Base-by-base conservation (phyloP, 2,797 vertebrate species). In the Leptoclinus maculatus region DNA sequence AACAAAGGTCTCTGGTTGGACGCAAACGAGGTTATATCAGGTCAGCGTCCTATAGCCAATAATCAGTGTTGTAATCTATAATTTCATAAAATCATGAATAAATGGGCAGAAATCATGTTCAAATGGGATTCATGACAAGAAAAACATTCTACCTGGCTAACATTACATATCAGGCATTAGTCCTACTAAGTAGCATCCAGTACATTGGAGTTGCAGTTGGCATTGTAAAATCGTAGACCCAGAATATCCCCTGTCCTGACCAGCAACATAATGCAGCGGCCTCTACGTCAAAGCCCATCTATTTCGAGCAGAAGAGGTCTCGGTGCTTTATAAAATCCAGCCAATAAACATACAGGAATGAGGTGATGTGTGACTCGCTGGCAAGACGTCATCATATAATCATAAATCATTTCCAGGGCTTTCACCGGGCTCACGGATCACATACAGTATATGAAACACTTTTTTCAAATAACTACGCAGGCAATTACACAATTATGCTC, bases 261-360 rank as follows among this genome's bases (percentile, higher is more conserved):
- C 71, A 71, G 87, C 83, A 80, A 82, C 70, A 83, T 70, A 60
- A 64, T 39, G 54, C 66, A 66, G 34, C 56, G 41, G 67, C 62
- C 8, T 74, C 76, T 59, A 58, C 45, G 49, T 86, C 56, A 71
- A 25, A 29, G 14, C 38, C 36, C 21, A 43, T 89, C 86, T 93
- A 93, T 92, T 94, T 86, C 82, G 66, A 88, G 88, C 57, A n/a
- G 69, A 82, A 88, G 91, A 91, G 74, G 47, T 77, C 39, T 66
- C 57, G 67, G 67, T 72, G 58, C 85, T 87, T 88, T 75, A 64
- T 78, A 68, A 87, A 83, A 84, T 85, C 62, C 41, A 83, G 62
- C 78, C 80, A 78, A 82, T 87, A 82, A 88, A 87, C 78, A 75
- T 72, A 62, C 29, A 73, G 84, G 82, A 86, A 88, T 82, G 77